Conservation (phyloP, 2,888 invertebrate species). For the Slavum lentiscoides region DNA sequence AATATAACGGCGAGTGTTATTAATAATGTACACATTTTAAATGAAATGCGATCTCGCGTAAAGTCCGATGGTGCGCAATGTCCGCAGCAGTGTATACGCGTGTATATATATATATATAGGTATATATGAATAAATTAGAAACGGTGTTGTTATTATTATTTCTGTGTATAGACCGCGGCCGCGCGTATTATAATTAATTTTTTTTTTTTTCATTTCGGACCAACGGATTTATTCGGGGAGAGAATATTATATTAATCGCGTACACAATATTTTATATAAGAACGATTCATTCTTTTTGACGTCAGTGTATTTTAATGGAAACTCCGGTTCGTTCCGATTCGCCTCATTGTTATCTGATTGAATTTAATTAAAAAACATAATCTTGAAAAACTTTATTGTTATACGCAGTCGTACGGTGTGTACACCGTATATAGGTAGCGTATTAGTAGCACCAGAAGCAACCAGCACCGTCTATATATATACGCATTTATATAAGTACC, state of each 20-base stretch:
- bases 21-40: too few species aligned
- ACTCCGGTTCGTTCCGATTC: slow-evolving; percentile 32
- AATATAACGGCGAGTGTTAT: too few species aligned
- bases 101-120: too few species aligned
- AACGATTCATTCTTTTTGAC: slow-evolving; percentile 10
- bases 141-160: neutral
- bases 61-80: too few species aligned
- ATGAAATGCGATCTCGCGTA: too few species aligned
- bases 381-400: slow-evolving; percentile 33
- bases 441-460: too few species aligned
- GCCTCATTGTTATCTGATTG: slow-evolving; percentile 43
- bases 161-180: neutral
- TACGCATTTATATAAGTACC: too few species aligned
- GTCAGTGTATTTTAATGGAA: slow-evolving; percentile 23
- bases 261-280: neutral
- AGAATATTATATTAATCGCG: slow-evolving; percentile 21
- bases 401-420: slow-evolving; percentile 5
- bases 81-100: neutral
- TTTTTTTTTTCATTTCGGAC: slow-evolving; percentile 8
- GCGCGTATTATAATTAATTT: neutral
- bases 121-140: neutral
- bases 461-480: too few species aligned
- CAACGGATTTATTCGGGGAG: neutral
- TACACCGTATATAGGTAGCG: neutral
- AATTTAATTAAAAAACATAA: slow-evolving; percentile 45